Conservation (phyloP, 2,797 vertebrate genomes). For the Halcyon chelicuti region DNA sequence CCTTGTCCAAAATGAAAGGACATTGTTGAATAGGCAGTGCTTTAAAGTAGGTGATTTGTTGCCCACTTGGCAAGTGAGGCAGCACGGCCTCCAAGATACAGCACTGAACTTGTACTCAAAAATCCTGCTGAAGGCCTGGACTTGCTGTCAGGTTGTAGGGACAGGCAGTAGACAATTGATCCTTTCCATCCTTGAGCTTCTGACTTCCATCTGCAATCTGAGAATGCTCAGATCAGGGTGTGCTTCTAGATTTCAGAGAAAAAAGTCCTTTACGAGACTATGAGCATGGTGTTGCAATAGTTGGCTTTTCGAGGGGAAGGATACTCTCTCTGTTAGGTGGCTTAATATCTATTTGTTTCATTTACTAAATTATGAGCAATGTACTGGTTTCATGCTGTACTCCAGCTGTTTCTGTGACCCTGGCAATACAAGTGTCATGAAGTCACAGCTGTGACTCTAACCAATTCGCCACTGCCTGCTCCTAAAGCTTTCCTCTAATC, state of each 20-base stretch:
- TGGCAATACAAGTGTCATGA: background rate
- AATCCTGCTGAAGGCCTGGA: background rate
- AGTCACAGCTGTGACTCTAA: background rate
- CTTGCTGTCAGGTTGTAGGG: background rate
- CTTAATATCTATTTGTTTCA: conserved; percentile 6
- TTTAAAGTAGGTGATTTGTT: background rate
- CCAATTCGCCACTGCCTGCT: background rate
- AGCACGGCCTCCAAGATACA: background rate
- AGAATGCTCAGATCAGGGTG: background rate
- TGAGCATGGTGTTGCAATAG: background rate
- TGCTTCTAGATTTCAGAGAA: background rate
- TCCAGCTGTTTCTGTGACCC: background rate
- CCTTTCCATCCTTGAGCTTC: background rate
- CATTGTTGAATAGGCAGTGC: background rate
- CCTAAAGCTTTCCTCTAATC: background rate
- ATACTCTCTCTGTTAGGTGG: background rate
- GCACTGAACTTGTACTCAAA: background rate
- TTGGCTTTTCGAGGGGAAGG: background rate
- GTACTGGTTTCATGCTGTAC: background rate
- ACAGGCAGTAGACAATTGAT: background rate
- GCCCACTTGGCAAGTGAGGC: background rate
- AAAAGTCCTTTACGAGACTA: background rate
- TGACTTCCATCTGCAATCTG: background rate
- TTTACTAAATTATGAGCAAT: conserved; percentile 29
- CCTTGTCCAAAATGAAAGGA: background rate